Evolutionary conservation across 92 coral and sea anemone species (phyloP).

Genomic region (Parazoanthus atlanticus): DNA sequence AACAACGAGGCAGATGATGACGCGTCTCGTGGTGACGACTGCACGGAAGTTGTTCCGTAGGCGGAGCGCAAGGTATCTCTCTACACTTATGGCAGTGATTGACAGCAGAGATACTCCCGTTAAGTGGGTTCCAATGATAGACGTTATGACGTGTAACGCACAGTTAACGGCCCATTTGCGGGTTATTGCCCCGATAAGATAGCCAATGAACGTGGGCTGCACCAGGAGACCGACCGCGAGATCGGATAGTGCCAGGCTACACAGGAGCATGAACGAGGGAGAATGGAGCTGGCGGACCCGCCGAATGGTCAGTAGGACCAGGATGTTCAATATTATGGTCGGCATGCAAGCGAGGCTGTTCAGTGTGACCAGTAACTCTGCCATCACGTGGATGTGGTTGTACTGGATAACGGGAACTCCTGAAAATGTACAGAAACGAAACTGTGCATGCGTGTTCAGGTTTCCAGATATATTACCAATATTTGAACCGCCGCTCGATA

Average conservation of each 20-base stretch:
- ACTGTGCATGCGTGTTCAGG: conserved; percentile 7
- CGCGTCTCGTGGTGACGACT: conserved; percentile 39
- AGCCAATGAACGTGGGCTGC: conserved; percentile 39
- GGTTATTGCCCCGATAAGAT: conserved; percentile 21
- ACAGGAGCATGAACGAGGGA: conserved; percentile 26
- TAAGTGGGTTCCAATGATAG: conserved; percentile 15
- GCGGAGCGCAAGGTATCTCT: conserved; percentile 38
- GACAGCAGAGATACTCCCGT: conserved; percentile 39
- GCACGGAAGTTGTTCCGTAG: conserved; percentile 24
- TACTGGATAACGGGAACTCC: conserved; percentile 19
- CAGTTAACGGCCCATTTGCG: conserved; percentile 31
- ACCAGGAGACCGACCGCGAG: conserved; percentile 18
- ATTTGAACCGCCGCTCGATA: background rate
- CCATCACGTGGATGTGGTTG: conserved; percentile 35
- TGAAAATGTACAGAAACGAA: conserved; percentile 24
- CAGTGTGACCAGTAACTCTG: conserved; percentile 20
- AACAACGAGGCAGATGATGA: conserved; percentile 22
- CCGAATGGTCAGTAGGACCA: conserved; percentile 25
- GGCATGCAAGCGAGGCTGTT: conserved; percentile 18
- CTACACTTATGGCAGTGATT: conserved; percentile 39
- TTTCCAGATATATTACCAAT: background rate
- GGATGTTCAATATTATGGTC: conserved; percentile 2
- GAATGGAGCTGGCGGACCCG: conserved; percentile 18
- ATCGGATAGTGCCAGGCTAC: conserved; percentile 41
- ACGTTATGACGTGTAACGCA: conserved; percentile 19